Base-by-base conservation (phyloP, 2,888 invertebrate genomes). In the Piscicola geometra region DNA sequence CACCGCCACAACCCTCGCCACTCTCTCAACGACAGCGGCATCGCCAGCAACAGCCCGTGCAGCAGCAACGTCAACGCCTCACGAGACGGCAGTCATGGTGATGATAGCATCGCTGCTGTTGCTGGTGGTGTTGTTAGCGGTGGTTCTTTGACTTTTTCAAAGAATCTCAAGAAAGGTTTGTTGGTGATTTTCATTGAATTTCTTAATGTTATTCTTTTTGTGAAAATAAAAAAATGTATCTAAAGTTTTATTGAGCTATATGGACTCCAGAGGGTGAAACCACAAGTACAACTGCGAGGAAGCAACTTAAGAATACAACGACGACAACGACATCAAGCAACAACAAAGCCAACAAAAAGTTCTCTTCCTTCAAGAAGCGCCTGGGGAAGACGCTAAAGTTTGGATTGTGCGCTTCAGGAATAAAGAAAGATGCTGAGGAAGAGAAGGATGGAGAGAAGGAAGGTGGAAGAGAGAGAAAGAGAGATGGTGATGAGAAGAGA, bases 371-470 rank as follows among this genome's bases (percentile, higher is more conserved):
- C 35, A 73, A 64, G 64, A 73, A 73, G 36, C 47, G 73, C 32
- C 56, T 73, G 15, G 25, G 60, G n/a, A 33, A 41, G 52, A 73
- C 73, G 9, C 64, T 73, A n/a, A 73, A 64, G 52, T 56, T 73
- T 52, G 73, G 73, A 15, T 64, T 73, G 32, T 73, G 73, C 52
- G 64, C 73, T 36, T 73, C 73, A n/a, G 73, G 73, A 2, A 71
- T 52, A 21, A 52, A 73, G 35, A 32, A 64, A 30, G 73, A 71
- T 2, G 18, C n/a, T 5, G 71, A 71, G 15, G 71, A 71, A 15
- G 5, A 15, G 41, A 15, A 41, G 41, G 41, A 41, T 41, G 41
- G 41, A 41, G 41, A 41, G 41, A 41, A 56, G 60, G 60, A 3
- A 21, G 60, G n/a, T 9, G n/a, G n/a, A 25, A 36, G 32, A 50